phyloP scores from a whole-genome alignment of 2,888 invertebrate genomes.

The Gandaritis pyraliata region DNA sequence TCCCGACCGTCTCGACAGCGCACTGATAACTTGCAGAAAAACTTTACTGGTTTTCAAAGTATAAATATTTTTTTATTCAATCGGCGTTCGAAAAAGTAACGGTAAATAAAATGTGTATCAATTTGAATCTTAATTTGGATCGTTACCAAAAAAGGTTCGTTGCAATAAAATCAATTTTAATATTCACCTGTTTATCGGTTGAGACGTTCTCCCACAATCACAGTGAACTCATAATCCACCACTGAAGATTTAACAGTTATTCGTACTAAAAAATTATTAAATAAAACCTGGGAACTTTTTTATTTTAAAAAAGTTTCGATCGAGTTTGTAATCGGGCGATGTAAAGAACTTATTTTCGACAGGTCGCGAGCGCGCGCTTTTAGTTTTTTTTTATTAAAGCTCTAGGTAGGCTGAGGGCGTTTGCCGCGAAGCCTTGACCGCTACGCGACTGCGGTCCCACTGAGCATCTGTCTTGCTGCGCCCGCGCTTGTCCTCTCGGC shows the following conservation, averaged over 20 bases:
- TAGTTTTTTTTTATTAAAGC: conserved; percentile 57
- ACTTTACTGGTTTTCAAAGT: conserved; percentile 31
- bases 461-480: conserved; percentile 65
- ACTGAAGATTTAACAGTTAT: conserved; percentile 76
- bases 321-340: conserved; percentile 35
- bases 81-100: conserved; percentile 35
- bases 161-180: conserved; percentile 61
- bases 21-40: conserved; percentile 66
- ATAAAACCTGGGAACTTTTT: conserved; percentile 33
- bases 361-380: conserved; percentile 76
- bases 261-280: conserved; percentile 66
- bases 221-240: conserved; percentile 78
- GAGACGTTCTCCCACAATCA: conserved; percentile 76
- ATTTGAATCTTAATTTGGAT: conserved; percentile 47
- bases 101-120: conserved; percentile 37
- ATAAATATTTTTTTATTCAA: conserved; percentile 16
- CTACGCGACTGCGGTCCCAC: conserved; percentile 74
- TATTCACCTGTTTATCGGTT: conserved; percentile 79
- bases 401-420: conserved; percentile 53
- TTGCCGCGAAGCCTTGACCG: conserved; percentile 77
- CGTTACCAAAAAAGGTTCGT: conserved; percentile 46
- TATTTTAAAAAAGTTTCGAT: conserved; percentile 30
- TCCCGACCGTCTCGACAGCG: conserved; percentile 71
- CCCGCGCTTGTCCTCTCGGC: conserved; percentile 61
- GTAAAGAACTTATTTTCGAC: conserved; percentile 60